phyloP scores from a whole-genome alignment of 2,113 vertebrate species.

The Gnathonemus echidnorhynchus region DNA sequence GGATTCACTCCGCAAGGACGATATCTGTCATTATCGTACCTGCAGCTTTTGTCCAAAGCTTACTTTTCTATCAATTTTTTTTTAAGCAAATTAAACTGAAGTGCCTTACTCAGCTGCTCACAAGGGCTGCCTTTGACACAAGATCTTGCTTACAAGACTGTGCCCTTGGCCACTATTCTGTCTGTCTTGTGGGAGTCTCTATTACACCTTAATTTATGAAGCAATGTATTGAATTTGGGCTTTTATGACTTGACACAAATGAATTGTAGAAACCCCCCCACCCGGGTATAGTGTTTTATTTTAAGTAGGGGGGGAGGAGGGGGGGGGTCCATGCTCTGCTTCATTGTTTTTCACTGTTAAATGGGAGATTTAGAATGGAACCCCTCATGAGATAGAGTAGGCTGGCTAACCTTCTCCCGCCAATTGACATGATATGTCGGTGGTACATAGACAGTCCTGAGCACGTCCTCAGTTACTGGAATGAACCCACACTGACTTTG shows the following conservation, averaged over 20 bases:
- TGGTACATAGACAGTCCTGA: background rate
- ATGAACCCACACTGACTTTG: slow-evolving; percentile 54
- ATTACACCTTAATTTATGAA: background rate
- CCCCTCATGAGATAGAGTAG: background rate
- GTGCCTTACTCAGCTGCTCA: background rate
- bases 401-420: background rate
- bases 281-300: background rate
- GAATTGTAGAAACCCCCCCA: background rate
- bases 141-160: background rate
- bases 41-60: background rate
- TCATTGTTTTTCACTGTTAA: background rate
- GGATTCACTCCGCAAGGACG: background rate
- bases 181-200: background rate
- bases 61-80: background rate
- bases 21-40: background rate
- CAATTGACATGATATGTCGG: background rate
- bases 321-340: background rate
- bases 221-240: background rate
- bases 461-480: background rate
- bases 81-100: background rate
- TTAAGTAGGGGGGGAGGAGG: background rate
- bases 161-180: background rate
- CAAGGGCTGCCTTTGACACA: background rate
- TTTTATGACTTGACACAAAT: background rate
- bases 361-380: background rate